Evolutionary conservation across 2,888 invertebrate genomes (phyloP).

Genomic region (Syritta pipiens): DNA sequence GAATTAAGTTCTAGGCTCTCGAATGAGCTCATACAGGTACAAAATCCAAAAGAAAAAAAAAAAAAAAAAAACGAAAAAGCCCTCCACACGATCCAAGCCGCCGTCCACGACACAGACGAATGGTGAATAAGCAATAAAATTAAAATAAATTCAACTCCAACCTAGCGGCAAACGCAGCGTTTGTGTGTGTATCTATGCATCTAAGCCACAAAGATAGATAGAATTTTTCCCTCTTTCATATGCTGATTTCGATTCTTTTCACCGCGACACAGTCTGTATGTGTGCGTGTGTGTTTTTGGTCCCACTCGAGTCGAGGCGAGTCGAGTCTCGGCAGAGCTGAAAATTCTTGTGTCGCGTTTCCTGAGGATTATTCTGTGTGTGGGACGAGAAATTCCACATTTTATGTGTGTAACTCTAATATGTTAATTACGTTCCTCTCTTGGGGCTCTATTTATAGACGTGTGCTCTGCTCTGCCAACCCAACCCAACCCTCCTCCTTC

Average conservation of each 20-base stretch:
- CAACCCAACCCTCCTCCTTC: neutral
- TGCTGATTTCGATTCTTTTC: slow-evolving; percentile 23
- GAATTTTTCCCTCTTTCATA: slow-evolving; percentile 35
- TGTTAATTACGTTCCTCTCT: slow-evolving; percentile 70
- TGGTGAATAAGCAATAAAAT: slow-evolving; percentile 65
- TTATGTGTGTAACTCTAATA: slow-evolving; percentile 71
- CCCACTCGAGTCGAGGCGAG: slow-evolving; percentile 29
- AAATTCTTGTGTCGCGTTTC: slow-evolving; percentile 49
- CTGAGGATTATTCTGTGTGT: slow-evolving; percentile 61
- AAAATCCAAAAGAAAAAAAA: neutral
- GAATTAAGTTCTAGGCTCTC: slow-evolving; percentile 54
- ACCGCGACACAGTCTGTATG: neutral
- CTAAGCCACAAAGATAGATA: no score
- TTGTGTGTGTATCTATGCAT: neutral
- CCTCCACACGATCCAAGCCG: neutral
- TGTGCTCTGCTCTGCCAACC: neutral
- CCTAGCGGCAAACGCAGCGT: neutral
- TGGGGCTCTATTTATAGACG: slow-evolving; percentile 49
- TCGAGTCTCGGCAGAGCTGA: no score
- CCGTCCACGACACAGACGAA: slow-evolving; percentile 11
- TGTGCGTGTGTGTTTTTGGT: slow-evolving; percentile 7
- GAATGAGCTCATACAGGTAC: slow-evolving; percentile 18
- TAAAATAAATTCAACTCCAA: slow-evolving; percentile 53
- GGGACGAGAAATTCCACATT: slow-evolving; percentile 71
- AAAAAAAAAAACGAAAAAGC: neutral